These are phyloP conservation scores for Linepithema humile DNA, from an alignment of 1,140 invertebrate genomes.

Conservation along the genomic window DNA sequence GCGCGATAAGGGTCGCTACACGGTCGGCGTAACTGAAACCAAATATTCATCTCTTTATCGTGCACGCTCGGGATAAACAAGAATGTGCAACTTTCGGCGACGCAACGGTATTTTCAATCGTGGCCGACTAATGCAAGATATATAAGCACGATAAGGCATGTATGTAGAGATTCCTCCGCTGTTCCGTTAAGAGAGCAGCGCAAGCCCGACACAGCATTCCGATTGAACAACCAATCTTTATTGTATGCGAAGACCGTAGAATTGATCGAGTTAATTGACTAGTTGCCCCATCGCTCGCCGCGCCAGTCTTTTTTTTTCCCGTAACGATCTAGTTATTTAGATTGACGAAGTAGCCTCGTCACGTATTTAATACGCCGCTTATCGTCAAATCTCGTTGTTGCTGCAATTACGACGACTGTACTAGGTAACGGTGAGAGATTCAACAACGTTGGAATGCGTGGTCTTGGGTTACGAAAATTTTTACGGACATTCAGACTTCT, in stretches of 20 bases:
- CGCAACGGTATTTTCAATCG: not conserved
- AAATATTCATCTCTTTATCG: slow-evolving; percentile 65
- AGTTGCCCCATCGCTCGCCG: not conserved
- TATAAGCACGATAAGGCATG: not conserved
- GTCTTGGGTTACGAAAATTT: not conserved
- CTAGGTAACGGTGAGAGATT: not conserved
- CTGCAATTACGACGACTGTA: not conserved
- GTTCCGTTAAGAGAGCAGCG: slow-evolving; percentile 15
- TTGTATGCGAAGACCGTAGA: slow-evolving; percentile 8
- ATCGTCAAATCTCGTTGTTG: not conserved
- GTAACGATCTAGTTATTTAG: not conserved
- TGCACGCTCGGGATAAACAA: slow-evolving; percentile 62
- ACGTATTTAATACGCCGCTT: not conserved
- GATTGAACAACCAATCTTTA: slow-evolving; percentile 45
- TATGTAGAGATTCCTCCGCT: not conserved
- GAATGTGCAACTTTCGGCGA: slow-evolving; percentile 64
- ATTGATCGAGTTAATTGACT: slow-evolving; percentile 48
- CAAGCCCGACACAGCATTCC: slow-evolving; percentile 30
- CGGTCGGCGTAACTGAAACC: slow-evolving; percentile 12
- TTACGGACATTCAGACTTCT: not conserved
- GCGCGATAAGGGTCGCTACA: slow-evolving; percentile 60
- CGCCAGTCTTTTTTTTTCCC: not conserved
- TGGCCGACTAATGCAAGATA: not conserved
- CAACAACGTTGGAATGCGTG: not conserved
- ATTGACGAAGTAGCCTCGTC: not conserved